phyloP scores from a whole-genome alignment of 2,113 vertebrate genomes.

The Poecilia latipinna region DNA sequence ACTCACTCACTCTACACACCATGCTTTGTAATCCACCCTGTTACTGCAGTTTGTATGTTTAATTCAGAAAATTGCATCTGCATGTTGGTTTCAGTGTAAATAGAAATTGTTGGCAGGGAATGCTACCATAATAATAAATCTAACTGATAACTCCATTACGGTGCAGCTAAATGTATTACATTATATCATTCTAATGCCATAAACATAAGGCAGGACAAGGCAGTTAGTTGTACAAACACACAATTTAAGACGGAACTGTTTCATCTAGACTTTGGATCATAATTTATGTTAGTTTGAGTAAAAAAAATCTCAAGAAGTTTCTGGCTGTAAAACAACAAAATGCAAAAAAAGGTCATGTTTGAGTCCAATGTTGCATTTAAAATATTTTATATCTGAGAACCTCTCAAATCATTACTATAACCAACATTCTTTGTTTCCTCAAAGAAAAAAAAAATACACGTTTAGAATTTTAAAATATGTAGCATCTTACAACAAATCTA shows the following conservation, averaged over 20 bases:
- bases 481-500: conserved; percentile 48
- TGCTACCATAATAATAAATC: too few relatives aligned
- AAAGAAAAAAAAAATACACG: conserved; percentile 22
- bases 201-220: not conserved
- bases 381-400: conserved; percentile 54
- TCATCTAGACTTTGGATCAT: too few relatives aligned
- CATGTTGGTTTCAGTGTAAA: not conserved
- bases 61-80: too few relatives aligned
- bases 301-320: not conserved
- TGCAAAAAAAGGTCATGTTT: not conserved
- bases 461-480: conserved; percentile 51
- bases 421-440: not conserved
- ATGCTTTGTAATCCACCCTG: not conserved
- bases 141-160: too few relatives aligned
- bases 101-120: not conserved
- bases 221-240: not conserved
- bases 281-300: too few relatives aligned
- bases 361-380: conserved; percentile 34
- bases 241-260: too few relatives aligned
- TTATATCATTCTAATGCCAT: not conserved
- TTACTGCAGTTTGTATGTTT: not conserved
- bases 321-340: not conserved
- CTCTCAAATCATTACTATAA: conserved; percentile 9
- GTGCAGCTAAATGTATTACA: too few relatives aligned
- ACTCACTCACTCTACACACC: not conserved